Evolutionary conservation across 2,888 invertebrate genomes (phyloP).

Genomic region (Archips crataeganus): DNA sequence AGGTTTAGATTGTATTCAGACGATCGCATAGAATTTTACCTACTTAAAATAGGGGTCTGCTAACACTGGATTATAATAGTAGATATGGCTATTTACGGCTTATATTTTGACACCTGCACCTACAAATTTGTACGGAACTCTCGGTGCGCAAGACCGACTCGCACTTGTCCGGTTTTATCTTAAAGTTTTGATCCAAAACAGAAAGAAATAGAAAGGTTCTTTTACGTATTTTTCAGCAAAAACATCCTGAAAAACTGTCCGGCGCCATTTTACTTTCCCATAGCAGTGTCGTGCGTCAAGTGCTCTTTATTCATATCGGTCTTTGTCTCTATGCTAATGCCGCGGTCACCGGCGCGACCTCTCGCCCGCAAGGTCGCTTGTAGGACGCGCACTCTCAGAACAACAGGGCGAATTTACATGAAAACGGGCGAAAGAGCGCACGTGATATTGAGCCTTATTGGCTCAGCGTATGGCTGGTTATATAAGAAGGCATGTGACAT

Average conservation of each 20-base stretch:
- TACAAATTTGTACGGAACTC: no score
- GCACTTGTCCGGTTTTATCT: no score
- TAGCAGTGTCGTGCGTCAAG: slow-evolving; percentile 39
- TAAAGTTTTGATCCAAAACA: no score
- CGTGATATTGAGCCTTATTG: slow-evolving; percentile 18
- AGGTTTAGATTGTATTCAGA: no score
- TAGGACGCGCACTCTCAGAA: slow-evolving; percentile 38
- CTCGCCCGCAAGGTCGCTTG: slow-evolving; percentile 43
- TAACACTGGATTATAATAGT: no score
- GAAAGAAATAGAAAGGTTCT: not conserved
- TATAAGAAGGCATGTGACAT: slow-evolving; percentile 15
- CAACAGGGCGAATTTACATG: slow-evolving; percentile 38
- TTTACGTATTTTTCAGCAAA: not conserved
- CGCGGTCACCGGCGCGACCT: slow-evolving; percentile 42
- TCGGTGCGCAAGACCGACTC: no score
- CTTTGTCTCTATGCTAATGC: slow-evolving; percentile 42
- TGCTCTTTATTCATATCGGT: slow-evolving; percentile 42
- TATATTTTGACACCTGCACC: no score
- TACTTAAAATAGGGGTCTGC: no score
- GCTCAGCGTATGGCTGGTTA: slow-evolving; percentile 18
- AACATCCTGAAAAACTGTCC: slow-evolving; percentile 22
- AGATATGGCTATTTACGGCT: no score
- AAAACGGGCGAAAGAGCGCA: slow-evolving; percentile 17
- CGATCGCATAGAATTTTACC: no score
- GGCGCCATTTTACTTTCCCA: slow-evolving; percentile 33